Evolutionary conservation across 2,113 vertebrate genomes (phyloP), one percentile per base, ranked within the genome.

Genomic region (Eleginops maclovinus): DNA sequence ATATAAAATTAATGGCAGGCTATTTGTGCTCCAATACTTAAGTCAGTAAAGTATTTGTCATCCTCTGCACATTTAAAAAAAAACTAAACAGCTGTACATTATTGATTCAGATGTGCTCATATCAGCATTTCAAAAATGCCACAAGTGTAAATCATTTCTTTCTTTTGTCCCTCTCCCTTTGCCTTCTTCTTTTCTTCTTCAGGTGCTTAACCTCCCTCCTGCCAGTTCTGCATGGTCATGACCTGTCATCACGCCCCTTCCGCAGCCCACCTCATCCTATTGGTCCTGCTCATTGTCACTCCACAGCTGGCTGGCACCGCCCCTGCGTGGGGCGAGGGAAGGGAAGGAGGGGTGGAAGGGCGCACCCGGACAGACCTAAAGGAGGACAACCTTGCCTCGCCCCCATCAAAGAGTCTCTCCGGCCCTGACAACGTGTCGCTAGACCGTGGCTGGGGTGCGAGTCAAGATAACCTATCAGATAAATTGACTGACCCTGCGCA

Each of bases 221-320:
- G 91, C 92, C 92, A 85, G 90, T 90, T 93, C 92, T 94, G 93
- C 89, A 91, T 93, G 94, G 95, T 94, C 94, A 95, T 95, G 95
- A 94, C 93, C 94, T 91, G 92, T 93, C 94, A 91, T 90, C 93
- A 93, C 88, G 81, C 89, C 82, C 75, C 86, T 91, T 92, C 92
- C 92, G 88, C 93, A 89, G 87, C 89, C 87, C 92, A 88, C 80
- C 89, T 94, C 88, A 78, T 95, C 90, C 93, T 95, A 89, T 92
- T 95, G 89, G 88, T 93, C 89, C 89, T 95, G 87, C 93, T 94
- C 83, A 87, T 85, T 88, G 87, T 93, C 88, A 89, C 87, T 91
- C 93, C 92, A 67, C 88, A 89, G 83, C 92, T 94, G 87, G 87
- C 90, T 74, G 81, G 89, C 80, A 73, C 94, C 83, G 88, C 92